Base-by-base conservation (phyloP, 2,797 vertebrate species). In the Phataginus tetradactyla region DNA sequence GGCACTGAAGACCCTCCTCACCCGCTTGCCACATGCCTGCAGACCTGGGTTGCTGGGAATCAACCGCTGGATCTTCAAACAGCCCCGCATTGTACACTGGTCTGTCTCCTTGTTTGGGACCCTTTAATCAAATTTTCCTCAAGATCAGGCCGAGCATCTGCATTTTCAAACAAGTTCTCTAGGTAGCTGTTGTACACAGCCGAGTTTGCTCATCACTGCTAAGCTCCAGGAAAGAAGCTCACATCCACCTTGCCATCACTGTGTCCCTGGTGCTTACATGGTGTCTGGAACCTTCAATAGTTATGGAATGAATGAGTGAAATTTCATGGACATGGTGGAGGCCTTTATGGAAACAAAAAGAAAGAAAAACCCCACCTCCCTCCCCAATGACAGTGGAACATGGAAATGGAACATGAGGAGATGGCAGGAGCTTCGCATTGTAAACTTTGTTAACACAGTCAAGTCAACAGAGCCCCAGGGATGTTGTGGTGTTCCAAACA, bases 51-150 rank as follows among this genome's bases (percentile, higher is more conserved):
- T 88, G 23, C 55, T 12, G 11, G 32, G 85, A 77, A n/a, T 39
- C n/a, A 18, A 14, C 57, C 21, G 1, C 21, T 10, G 25, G 34
- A n/a, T 42, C 75, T 21, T 69, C 78, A 34, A 0, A 20, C 20
- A 4, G 9, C 13, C 64, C 34, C 63, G 45, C 3, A 0, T 5
- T 15, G 0, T 61, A 37, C 34, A 0, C 12, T 18, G n/a, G 2
- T 64, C 25, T 32, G 10, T 86, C 45, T 34, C 17, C 39, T 55
- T 7, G 5, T 85, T 27, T 72, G 68, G 59, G 39, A 64, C 5
- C 53, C 75, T 63, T 84, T 68, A 13, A 59, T 66, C 39, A 64
- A 53, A 78, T 57, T 96, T 68, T 18, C 15, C 32, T 63, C 29
- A 74, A 95, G 77, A 63, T 20, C 34, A 74, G 34, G 12, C 53